Conservation (phyloP, 2,888 invertebrate species). For the Nomada hirtipes region DNA sequence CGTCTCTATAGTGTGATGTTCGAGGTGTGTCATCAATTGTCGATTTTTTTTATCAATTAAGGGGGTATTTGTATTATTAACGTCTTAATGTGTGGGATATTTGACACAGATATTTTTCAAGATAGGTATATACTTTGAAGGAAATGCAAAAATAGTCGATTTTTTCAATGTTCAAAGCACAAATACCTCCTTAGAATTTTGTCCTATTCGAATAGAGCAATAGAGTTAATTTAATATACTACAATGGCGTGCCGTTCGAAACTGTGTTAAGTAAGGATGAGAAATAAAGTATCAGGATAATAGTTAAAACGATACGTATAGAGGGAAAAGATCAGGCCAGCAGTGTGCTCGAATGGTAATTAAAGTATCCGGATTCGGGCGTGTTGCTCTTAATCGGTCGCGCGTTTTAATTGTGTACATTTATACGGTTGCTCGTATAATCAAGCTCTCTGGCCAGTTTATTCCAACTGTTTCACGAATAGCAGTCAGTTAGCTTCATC, state of each 20-base stretch:
- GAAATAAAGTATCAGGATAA: background rate
- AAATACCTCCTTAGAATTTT: too few species aligned
- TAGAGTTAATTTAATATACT: background rate
- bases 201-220: too few species aligned
- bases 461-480: constrained; percentile 46
- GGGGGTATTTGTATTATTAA: background rate
- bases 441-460: constrained; percentile 30
- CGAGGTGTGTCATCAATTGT: constrained; percentile 28
- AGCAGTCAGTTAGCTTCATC: constrained; percentile 49
- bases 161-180: too few species aligned
- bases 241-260: background rate
- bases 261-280: background rate
- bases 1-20: background rate
- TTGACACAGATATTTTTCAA: too few species aligned
- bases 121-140: background rate
- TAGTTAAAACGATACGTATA: background rate
- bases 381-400: constrained; percentile 54
- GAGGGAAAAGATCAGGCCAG: constrained; percentile 6
- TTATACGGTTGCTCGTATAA: constrained; percentile 56
- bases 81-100: too few species aligned
- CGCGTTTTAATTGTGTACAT: constrained; percentile 48
- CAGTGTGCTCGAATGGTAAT: constrained; percentile 23
- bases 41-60: constrained; percentile 3
- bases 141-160: background rate
- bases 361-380: constrained; percentile 14